phyloP scores from a whole-genome alignment of 92 coral and sea anemone species.

The Porites evermanni region DNA sequence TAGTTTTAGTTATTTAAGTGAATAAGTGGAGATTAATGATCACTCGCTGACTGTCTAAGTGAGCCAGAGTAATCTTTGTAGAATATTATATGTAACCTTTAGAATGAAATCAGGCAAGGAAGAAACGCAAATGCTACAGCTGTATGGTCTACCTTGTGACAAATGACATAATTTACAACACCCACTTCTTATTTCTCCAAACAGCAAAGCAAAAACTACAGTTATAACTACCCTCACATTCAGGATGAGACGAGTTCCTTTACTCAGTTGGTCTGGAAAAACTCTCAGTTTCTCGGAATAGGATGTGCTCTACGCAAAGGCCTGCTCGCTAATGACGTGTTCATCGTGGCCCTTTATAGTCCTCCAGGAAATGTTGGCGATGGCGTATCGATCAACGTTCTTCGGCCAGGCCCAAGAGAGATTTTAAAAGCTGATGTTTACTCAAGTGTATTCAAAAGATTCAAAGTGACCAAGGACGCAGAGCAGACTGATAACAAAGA shows the following conservation, averaged over 20 bases:
- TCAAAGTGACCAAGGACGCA: not conserved
- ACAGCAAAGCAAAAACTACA: conserved; percentile 72
- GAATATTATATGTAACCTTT: too few relatives aligned
- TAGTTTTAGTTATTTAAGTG: too few relatives aligned
- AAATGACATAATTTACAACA: not conserved
- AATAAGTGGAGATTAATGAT: too few relatives aligned
- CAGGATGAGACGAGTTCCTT: conserved; percentile 88
- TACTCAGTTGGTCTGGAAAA: conserved; percentile 93
- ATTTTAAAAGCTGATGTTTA: conserved; percentile 70
- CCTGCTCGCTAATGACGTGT: conserved; percentile 88
- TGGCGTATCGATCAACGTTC: conserved; percentile 80
- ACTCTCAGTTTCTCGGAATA: conserved; percentile 74
- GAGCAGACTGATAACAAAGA: not conserved
- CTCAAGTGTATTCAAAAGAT: conserved; percentile 70
- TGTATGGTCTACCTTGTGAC: too few relatives aligned
- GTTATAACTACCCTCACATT: conserved; percentile 89
- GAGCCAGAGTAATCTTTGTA: too few relatives aligned
- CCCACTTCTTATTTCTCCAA: not conserved
- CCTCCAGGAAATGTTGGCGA: conserved; percentile 91
- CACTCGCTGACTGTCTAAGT: too few relatives aligned
- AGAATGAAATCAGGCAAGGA: too few relatives aligned
- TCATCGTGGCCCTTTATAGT: conserved; percentile 91
- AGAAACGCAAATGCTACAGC: too few relatives aligned
- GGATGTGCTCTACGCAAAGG: conserved; percentile 93
- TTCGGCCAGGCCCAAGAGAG: conserved; percentile 75